These are phyloP conservation scores for Aleadryas rufinucha DNA, from an alignment of 2,113 vertebrate species.

Conservation along the genomic window DNA sequence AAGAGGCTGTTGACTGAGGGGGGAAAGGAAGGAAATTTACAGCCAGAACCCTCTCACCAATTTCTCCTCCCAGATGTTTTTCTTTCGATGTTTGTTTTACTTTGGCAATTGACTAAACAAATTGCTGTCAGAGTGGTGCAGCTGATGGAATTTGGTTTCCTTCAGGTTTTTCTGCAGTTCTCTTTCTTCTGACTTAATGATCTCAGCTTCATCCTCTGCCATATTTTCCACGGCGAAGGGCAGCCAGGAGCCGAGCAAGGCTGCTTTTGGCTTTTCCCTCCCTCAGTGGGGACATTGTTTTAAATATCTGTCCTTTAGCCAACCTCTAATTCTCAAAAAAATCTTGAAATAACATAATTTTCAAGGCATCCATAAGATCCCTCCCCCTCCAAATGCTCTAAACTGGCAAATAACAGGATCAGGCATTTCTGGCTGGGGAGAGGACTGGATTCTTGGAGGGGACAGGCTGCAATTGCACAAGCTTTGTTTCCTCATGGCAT, in stretches of 20 bases:
- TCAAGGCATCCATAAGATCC: neutral
- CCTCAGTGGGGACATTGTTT: neutral
- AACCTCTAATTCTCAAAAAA: neutral
- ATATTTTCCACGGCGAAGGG: accelerated
- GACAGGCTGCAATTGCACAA: neutral
- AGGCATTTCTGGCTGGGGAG: neutral
- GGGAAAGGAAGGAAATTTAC: neutral
- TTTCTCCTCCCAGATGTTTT: conserved; percentile 14
- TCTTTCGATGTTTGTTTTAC: conserved; percentile 7
- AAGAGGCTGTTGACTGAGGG: neutral
- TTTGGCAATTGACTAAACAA: conserved; percentile 9
- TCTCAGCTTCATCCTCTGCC: neutral
- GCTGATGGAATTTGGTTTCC: conserved; percentile 2
- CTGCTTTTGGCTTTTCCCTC: neutral
- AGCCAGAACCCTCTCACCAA: neutral
- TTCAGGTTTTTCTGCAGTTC: neutral
- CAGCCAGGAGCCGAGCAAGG: neutral
- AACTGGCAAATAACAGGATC: neutral
- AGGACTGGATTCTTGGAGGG: neutral
- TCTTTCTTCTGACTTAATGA: neutral
- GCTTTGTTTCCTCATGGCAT: accelerated
- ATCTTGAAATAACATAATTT: neutral
- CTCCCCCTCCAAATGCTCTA: neutral
- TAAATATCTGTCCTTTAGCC: neutral
- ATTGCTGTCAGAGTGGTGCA: neutral